Percentiles rank a stretch among this genome's conserved stretches.
phyloP scores from a whole-genome alignment of 2,113 vertebrate genomes.

The Plectropomus leopardus region DNA sequence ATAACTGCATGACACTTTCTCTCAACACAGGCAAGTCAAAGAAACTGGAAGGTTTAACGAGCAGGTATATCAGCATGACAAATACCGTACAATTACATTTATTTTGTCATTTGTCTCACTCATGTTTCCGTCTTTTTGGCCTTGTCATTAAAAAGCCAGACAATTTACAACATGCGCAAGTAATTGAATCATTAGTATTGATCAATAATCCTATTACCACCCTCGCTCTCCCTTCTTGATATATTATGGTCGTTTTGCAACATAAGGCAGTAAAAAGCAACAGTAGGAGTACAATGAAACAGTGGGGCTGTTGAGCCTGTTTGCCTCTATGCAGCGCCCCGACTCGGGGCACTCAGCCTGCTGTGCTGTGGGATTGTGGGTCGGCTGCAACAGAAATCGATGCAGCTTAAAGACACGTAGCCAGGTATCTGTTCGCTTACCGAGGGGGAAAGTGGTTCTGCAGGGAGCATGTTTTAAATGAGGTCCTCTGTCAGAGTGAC shows the following conservation, averaged over 20 bases:
- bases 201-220: conserved; percentile 41
- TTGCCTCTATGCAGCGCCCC: background rate
- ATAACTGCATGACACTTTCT: background rate
- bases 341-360: background rate
- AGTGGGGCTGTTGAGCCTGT: background rate
- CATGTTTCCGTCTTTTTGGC: background rate
- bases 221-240: background rate
- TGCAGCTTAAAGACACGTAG: conserved; percentile 28
- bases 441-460: background rate
- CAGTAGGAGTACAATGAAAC: background rate
- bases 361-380: background rate
- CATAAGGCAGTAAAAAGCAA: conserved; percentile 1
- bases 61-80: background rate
- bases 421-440: conserved; percentile 23
- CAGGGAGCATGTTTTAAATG: conserved; percentile 26
- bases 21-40: background rate
- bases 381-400: conserved; percentile 3
- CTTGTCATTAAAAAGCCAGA: background rate
- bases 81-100: background rate
- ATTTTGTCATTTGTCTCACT: background rate
- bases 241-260: background rate
- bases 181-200: conserved; percentile 44
- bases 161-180: conserved; percentile 7
- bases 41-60: background rate
- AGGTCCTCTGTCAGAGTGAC: conserved; percentile 25